These are phyloP conservation scores for Datnioides undecimradiatus DNA, from an alignment of 2,113 vertebrate genomes.

Conservation along the genomic window DNA sequence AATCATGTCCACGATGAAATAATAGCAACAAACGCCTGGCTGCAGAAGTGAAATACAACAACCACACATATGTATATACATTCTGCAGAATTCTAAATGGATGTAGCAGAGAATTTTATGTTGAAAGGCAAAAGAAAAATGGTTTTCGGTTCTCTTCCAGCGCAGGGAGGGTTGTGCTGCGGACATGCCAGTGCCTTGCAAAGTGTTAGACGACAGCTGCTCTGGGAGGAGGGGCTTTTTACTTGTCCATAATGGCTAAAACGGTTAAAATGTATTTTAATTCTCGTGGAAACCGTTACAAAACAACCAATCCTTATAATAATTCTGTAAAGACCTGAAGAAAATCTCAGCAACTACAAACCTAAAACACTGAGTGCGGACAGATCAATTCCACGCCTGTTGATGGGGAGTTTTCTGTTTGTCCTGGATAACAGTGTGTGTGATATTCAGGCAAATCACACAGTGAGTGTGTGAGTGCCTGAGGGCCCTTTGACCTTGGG, in stretches of 20 bases:
- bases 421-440: slow-evolving; percentile 22
- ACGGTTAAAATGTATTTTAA: background rate
- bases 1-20: background rate
- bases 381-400: background rate
- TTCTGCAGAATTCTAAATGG: background rate
- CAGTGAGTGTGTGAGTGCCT: slow-evolving; percentile 24
- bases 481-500: slow-evolving; percentile 31
- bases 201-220: background rate
- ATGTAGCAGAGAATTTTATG: background rate
- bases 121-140: background rate
- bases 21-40: too few species aligned
- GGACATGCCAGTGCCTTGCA: background rate
- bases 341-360: background rate
- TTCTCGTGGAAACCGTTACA: background rate
- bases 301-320: background rate
- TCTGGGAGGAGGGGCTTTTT: background rate
- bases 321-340: background rate
- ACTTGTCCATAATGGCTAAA: background rate
- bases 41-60: too few species aligned
- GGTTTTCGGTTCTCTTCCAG: background rate
- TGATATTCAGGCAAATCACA: slow-evolving; percentile 24
- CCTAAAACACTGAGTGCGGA: background rate
- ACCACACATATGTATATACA: too few species aligned
- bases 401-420: background rate
- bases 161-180: background rate